Evolutionary conservation across 2,888 invertebrate genomes (phyloP).

Genomic region (Sycophila texana): DNA sequence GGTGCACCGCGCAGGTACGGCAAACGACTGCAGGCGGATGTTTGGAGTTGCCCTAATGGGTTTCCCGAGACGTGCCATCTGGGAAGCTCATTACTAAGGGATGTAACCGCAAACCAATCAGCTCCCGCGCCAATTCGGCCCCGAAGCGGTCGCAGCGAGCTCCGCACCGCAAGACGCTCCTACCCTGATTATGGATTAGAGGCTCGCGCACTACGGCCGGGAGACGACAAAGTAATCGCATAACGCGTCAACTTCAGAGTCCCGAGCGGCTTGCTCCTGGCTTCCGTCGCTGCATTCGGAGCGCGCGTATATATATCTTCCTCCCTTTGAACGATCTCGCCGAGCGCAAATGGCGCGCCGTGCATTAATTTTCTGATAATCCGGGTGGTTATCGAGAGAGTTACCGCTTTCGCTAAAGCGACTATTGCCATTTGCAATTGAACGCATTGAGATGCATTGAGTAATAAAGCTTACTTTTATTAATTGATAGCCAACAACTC

Average conservation of each 20-base stretch:
- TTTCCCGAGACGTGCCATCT: slow-evolving; percentile 74
- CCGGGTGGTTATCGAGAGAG: slow-evolving; percentile 10
- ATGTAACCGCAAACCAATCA: slow-evolving; percentile 75
- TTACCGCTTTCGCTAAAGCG: slow-evolving; percentile 4
- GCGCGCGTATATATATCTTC: neutral
- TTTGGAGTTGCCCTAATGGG: slow-evolving; percentile 71
- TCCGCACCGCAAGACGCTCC: slow-evolving; percentile 68
- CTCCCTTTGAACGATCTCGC: slow-evolving; percentile 11
- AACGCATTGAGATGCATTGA: slow-evolving; percentile 22
- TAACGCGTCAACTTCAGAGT: slow-evolving; percentile 48
- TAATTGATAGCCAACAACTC: slow-evolving; percentile 12
- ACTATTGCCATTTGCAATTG: slow-evolving; percentile 36
- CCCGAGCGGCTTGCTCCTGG: slow-evolving; percentile 17
- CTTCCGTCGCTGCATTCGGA: neutral
- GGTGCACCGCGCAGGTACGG: neutral
- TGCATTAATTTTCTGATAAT: slow-evolving; percentile 52
- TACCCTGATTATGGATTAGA: slow-evolving; percentile 66
- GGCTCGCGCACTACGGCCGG: slow-evolving; percentile 19
- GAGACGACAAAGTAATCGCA: slow-evolving; percentile 39
- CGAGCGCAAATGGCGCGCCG: slow-evolving; percentile 14
- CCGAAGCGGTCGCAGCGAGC: slow-evolving; percentile 35
- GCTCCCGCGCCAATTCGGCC: slow-evolving; percentile 65
- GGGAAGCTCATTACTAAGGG: slow-evolving; percentile 74
- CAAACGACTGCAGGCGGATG: slow-evolving; percentile 52
- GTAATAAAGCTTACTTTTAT: slow-evolving; percentile 34